Evolutionary conservation across 2,888 invertebrate species (phyloP), one percentile per base, ranked within the genome.

Genomic region (Eremobia ochroleuca): DNA sequence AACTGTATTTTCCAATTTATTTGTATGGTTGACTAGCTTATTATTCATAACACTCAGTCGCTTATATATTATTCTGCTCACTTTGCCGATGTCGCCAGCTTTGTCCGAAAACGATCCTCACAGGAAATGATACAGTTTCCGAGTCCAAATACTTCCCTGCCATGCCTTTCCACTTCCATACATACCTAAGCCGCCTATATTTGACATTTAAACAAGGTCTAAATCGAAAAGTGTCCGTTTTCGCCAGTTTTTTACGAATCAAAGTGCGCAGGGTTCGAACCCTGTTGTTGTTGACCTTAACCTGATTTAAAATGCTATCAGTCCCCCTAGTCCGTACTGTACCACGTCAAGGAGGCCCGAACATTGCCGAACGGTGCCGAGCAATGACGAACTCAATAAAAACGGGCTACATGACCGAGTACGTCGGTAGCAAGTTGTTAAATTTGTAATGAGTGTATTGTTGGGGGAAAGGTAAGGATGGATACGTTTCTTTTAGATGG

Each of bases 241-340:
- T 75, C 58, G 8, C n/a, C 61, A 49, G 52, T 13, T 76, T 80
- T 81, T 76, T 65, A 13, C 76, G 76, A 88, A 83, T 83, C 86
- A 87, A 87, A 85, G 83, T 83, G 82, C 73, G 25, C 66, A 77
- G 37, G 78, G 62, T 74, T 77, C 55, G 65, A 55, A 81, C 59
- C 83, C 76, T 83, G 85, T 89, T 90, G 89, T 87, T 92, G 90
- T 91, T 95, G 96, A 96, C 96, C 96, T 96, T 96, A 96, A 96
- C 96, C 96, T 95, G 94, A 95, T 96, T 96, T 96, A 96, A 96
- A 95, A 96, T 96, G 96, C 96, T 93, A 95, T 95, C 94, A 94
- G 93, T 91, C 90, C 81, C 83, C 85, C 87, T 83, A 88, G 80
- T 83, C 83, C 82, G 81, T 85, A 75, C 81, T 84, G 86, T 86